These are phyloP conservation scores for Fukomys damarensis DNA, from an alignment of 2,113 vertebrate species.

Conservation along the genomic window DNA sequence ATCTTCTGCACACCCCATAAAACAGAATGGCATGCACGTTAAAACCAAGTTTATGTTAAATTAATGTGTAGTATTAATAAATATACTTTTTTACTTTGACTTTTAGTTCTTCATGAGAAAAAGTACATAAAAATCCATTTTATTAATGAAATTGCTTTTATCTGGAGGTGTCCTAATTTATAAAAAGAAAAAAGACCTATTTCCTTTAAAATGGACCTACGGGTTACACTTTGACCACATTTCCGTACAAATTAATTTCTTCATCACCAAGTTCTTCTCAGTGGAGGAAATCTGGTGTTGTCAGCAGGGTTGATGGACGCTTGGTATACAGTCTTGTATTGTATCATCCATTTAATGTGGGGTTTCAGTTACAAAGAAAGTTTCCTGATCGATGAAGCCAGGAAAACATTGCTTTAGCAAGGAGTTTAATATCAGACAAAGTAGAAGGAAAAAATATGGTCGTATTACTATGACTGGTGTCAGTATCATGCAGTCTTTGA, in stretches of 20 bases:
- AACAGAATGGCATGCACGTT: neutral
- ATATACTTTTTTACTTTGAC: constrained; percentile 38
- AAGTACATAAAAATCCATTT: constrained; percentile 34
- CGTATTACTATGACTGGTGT: neutral
- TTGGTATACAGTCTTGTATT: neutral
- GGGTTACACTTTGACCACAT: constrained; percentile 5
- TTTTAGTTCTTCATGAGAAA: constrained; percentile 50
- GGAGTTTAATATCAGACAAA: neutral
- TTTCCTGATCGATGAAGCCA: neutral
- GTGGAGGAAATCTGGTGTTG: neutral
- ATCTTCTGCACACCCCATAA: neutral
- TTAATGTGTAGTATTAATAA: neutral
- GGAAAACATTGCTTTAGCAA: neutral
- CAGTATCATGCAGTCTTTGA: neutral
- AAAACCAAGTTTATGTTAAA: neutral
- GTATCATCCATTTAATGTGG: neutral
- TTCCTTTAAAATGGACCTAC: constrained; percentile 26
- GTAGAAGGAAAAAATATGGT: neutral
- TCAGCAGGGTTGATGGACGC: neutral
- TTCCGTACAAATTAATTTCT: constrained; percentile 58
- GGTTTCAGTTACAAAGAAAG: constrained; percentile 12
- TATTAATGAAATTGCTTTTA: constrained; percentile 52
- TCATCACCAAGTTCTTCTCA: neutral
- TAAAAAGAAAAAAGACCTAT: constrained; percentile 18
- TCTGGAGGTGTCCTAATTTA: constrained; percentile 23